A percentile compares a stretch with the other conserved stretches of the same genome.
phyloP scores from a whole-genome alignment of 2,797 vertebrate species.

The Gambusia yucatana region DNA sequence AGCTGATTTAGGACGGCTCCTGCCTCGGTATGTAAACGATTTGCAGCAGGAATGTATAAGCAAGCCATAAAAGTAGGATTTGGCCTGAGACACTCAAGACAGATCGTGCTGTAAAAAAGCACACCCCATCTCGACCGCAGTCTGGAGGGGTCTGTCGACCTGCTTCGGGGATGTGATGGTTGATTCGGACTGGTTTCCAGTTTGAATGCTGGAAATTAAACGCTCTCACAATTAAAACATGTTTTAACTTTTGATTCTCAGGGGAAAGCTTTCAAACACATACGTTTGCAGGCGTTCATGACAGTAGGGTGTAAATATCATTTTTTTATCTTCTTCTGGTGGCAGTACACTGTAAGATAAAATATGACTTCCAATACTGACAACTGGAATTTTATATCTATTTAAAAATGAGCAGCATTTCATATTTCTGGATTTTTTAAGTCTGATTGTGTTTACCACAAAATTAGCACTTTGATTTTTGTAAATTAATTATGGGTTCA shows the following conservation, averaged over 20 bases:
- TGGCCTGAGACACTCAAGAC: constrained; percentile 83
- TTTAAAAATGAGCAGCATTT: background rate
- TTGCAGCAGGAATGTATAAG: constrained; percentile 93
- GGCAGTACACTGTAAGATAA: background rate
- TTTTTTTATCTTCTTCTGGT: background rate
- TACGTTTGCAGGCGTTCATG: constrained; percentile 27
- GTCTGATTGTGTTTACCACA: background rate
- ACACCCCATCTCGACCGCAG: constrained; percentile 83
- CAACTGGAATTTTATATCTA: background rate
- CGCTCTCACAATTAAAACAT: constrained; percentile 23
- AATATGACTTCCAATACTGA: background rate
- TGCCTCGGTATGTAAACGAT: constrained; percentile 91
- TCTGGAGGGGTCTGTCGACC: constrained; percentile 62
- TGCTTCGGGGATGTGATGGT: constrained; percentile 34
- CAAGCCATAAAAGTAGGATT: constrained; percentile 93
- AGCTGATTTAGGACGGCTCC: constrained; percentile 93
- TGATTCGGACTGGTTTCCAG: constrained; percentile 67
- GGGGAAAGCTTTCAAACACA: constrained; percentile 40
- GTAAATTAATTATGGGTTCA: background rate
- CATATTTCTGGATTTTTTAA: background rate
- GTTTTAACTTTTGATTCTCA: constrained; percentile 58
- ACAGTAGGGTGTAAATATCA: background rate
- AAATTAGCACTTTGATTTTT: background rate
- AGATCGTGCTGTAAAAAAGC: constrained; percentile 87
- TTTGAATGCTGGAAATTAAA: background rate